Percentiles rank a stretch among this genome's conserved stretches.
phyloP scores from a whole-genome alignment of 2,797 vertebrate genomes.

The Oophaga sylvatica region DNA sequence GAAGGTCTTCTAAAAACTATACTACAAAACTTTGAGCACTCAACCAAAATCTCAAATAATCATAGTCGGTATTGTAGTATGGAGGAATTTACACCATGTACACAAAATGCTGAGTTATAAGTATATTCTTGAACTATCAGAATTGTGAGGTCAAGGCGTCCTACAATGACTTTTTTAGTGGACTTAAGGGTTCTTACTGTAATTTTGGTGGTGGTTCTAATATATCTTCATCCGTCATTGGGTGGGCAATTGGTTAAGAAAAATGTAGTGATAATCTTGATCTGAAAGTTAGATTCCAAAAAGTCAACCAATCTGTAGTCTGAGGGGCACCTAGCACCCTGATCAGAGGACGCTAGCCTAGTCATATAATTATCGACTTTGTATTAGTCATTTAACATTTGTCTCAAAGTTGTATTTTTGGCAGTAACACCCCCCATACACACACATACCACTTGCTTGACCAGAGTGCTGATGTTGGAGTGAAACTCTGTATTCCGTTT shows the following conservation, averaged over 20 bases:
- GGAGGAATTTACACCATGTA: neutral
- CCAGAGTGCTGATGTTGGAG: neutral
- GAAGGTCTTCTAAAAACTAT: neutral
- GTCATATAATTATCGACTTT: neutral
- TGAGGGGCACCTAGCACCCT: neutral
- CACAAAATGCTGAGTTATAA: neutral
- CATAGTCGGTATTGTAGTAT: too few species aligned
- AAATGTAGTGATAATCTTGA: neutral
- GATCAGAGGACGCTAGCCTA: neutral
- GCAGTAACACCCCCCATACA: neutral
- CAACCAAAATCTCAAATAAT: neutral
- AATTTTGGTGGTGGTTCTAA: neutral
- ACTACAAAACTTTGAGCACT: neutral
- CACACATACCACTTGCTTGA: neutral
- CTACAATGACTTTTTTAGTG: neutral
- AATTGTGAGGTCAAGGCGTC: neutral
- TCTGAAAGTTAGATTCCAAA: neutral
- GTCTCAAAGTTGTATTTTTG: neutral
- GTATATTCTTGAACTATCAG: neutral
- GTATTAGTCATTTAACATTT: neutral
- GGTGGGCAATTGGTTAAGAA: neutral
- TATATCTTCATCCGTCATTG: neutral
- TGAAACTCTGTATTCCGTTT: constrained; percentile 9
- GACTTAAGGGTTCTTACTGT: neutral
- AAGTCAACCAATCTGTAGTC: neutral